A percentile compares a stretch with the other conserved stretches of the same genome.
phyloP scores from a whole-genome alignment of 2,888 invertebrate genomes.

The Meganola albula region DNA sequence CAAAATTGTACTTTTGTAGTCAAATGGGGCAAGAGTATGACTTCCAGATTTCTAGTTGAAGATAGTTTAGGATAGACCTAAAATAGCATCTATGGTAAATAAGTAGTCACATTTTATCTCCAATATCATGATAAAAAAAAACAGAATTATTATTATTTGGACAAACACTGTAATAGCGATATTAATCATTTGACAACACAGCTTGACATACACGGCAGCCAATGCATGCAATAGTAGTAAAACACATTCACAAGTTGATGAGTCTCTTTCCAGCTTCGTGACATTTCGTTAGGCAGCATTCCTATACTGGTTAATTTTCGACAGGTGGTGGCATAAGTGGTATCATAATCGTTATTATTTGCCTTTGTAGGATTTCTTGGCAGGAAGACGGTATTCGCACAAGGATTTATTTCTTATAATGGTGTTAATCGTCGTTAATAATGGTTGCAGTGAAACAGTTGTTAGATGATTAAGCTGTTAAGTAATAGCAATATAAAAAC shows the following conservation, averaged over 20 bases:
- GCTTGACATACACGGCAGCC: conserved; percentile 60
- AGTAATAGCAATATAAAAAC: conserved; percentile 17
- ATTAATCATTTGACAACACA: conserved; percentile 34
- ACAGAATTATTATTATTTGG: conserved; percentile 6
- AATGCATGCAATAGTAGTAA: conserved; percentile 60
- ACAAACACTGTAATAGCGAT: conserved; percentile 33
- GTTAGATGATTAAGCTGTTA: conserved; percentile 42
- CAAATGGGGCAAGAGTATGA: no score
- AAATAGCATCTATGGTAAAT: no score
- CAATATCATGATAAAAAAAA: background rate
- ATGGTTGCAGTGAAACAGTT: conserved; percentile 30
- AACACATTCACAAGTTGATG: conserved; percentile 66
- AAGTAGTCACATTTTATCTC: no score
- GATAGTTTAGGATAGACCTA: no score
- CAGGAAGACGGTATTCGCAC: conserved; percentile 75
- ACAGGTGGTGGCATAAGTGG: conserved; percentile 51
- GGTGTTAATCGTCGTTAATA: conserved; percentile 33
- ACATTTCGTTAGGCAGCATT: conserved; percentile 68
- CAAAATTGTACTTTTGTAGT: no score
- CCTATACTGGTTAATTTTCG: conserved; percentile 58
- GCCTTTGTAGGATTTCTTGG: conserved; percentile 51
- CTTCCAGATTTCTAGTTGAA: no score
- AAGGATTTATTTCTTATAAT: conserved; percentile 33
- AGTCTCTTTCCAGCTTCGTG: conserved; percentile 54
- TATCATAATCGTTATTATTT: conserved; percentile 38